Conservation (phyloP, 53 echinoderm and acorn worm genomes). For the Paracentrotus lividus region DNA sequence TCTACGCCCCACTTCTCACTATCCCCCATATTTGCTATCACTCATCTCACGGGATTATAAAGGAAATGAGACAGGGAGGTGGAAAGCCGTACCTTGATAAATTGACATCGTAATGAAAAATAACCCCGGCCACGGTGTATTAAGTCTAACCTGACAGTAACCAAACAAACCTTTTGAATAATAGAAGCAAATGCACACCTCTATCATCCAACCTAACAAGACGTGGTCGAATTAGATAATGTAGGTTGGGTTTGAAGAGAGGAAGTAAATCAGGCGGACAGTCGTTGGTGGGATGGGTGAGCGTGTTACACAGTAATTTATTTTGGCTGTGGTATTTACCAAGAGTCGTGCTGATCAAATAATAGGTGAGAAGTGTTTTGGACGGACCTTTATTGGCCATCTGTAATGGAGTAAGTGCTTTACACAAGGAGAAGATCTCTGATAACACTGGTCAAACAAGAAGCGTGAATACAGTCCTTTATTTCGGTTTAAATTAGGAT, state of each 20-base stretch:
- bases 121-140: constrained; percentile 30
- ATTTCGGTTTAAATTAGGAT: neutral
- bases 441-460: constrained; percentile 60
- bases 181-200: constrained; percentile 29
- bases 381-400: constrained; percentile 22
- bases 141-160: neutral
- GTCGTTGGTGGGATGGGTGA: neutral
- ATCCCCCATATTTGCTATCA: constrained; percentile 17
- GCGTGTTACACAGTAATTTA: constrained; percentile 56
- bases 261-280: constrained; percentile 18
- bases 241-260: neutral
- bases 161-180: constrained; percentile 15
- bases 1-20: constrained; percentile 3
- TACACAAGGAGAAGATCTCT: neutral
- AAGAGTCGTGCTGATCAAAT: constrained; percentile 54
- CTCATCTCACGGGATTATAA: constrained; percentile 5
- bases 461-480: constrained; percentile 11
- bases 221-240: constrained; percentile 47
- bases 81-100: constrained; percentile 35
- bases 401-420: constrained; percentile 51
- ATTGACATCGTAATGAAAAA: constrained; percentile 56
- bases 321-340: constrained; percentile 48
- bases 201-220: neutral
- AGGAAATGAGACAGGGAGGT: constrained; percentile 40
- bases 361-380: constrained; percentile 50